Percentiles rank a stretch among this genome's conserved stretches.
Evolutionary conservation across 1,140 invertebrate genomes (phyloP).

Genomic region (Nomia melanderi): DNA sequence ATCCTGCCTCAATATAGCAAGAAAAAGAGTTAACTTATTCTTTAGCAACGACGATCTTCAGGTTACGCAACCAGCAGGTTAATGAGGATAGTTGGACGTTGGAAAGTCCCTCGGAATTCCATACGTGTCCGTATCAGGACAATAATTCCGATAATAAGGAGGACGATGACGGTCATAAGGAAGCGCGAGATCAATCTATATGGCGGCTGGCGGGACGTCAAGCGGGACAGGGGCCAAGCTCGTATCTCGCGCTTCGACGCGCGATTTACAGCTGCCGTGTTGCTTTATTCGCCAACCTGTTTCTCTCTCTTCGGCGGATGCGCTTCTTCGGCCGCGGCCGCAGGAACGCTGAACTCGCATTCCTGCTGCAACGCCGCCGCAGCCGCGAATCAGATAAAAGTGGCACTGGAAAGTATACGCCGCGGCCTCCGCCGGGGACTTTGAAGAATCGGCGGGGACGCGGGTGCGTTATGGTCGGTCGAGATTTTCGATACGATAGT

Average conservation of each 20-base stretch:
- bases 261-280: conserved; percentile 48
- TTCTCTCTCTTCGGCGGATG: conserved; percentile 3
- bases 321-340: background rate
- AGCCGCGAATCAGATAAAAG: conserved; percentile 53
- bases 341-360: conserved; percentile 44
- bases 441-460: conserved; percentile 38
- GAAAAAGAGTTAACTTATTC: too few relatives aligned
- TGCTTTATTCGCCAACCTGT: conserved; percentile 48
- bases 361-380: conserved; percentile 25
- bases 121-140: background rate
- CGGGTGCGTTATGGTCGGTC: conserved; percentile 14
- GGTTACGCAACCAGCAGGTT: background rate
- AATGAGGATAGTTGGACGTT: background rate
- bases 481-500: conserved; percentile 9
- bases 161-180: conserved; percentile 35
- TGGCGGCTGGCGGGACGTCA: conserved; percentile 7
- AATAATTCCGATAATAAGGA: conserved; percentile 31
- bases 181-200: conserved; percentile 41
- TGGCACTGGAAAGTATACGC: conserved; percentile 36
- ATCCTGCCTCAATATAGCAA: too few relatives aligned
- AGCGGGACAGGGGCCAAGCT: conserved; percentile 26
- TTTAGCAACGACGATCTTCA: too few relatives aligned
- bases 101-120: conserved; percentile 20
- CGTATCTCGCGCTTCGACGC: conserved; percentile 47
- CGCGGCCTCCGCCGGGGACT: conserved; percentile 8